Base-by-base conservation (phyloP, 2,797 vertebrate genomes). In the Eutrigla gurnardus region DNA sequence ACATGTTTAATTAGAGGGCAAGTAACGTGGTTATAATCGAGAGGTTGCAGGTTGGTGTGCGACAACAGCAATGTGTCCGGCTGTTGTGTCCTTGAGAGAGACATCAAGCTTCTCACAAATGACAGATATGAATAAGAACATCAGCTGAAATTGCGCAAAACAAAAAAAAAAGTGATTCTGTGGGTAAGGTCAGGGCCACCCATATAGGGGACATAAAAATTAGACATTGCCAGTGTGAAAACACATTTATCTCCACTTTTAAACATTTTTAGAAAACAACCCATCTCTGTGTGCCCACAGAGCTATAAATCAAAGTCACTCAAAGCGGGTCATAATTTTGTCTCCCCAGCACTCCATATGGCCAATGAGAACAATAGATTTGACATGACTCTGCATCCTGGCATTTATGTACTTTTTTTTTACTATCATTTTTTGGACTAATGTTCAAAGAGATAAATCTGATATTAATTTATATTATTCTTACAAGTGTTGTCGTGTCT, bases 1-100 rank as follows among this genome's bases (percentile, higher is more conserved):
- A 76, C 49, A 15, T 15, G 42, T n/a, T 73, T 80, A 84, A 85
- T 87, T 84, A 78, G 73, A 84, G 74, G 57, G 52, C 18, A 59
- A 79, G 59, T 46, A 33, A 59, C 18, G 63, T 37, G 66, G 71
- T 66, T 75, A n/a, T 47, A 75, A 85, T 76, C 36, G 70, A 79
- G 64, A 62, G 77, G 82, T 63, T 77, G 74, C 72, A 76, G 68
- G 74, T 86, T 78, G 78, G 57, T 65, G 52, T 75, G 67, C 57
- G 43, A 69, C 54, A 65, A 40, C 63, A 65, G 69, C 15, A 45
- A 64, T 58, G 71, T 52, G 57, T 45, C 57, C 60, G 67, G 71
- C 62, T 73, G 61, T 70, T 77, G 76, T 79, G 75, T 78, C 64
- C 18, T 66, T 70, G 43, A 86, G 68, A 37, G 55, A 77, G 65